A percentile compares a stretch with the other conserved stretches of the same genome.
Conservation (phyloP, 1,140 invertebrate species). For the Stegodyphus dumicola region DNA sequence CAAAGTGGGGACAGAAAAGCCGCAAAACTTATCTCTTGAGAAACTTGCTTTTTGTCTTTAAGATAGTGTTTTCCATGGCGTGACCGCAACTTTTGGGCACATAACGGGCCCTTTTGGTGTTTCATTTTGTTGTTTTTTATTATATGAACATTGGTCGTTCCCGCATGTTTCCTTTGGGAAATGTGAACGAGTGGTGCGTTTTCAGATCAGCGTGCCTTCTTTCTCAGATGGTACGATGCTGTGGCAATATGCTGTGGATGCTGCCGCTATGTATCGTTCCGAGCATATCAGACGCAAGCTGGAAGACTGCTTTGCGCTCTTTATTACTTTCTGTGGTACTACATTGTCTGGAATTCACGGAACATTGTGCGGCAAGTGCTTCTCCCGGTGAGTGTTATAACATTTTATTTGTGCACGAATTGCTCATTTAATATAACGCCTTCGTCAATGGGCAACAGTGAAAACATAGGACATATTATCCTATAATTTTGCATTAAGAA, state of each 20-base stretch:
- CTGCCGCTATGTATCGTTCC: constrained; percentile 3
- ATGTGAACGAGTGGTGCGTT: neutral
- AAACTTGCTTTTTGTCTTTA: too few relatives aligned
- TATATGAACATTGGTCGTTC: neutral
- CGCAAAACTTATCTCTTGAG: too few relatives aligned
- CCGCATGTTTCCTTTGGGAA: neutral
- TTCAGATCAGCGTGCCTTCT: neutral
- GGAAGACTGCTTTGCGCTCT: neutral
- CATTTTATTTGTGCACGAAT: too few relatives aligned
- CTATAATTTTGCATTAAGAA: too few relatives aligned
- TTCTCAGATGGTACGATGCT: neutral
- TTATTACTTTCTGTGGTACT: neutral
- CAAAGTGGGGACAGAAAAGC: too few relatives aligned
- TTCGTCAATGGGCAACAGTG: too few relatives aligned
- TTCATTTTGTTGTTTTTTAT: neutral
- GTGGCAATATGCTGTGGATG: neutral
- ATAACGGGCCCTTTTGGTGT: neutral
- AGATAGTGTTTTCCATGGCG: neutral
- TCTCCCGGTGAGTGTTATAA: neutral
- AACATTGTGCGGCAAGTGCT: neutral
- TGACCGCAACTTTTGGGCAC: neutral
- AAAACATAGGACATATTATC: too few relatives aligned
- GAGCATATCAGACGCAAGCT: constrained; percentile 1
- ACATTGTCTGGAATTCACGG: neutral
- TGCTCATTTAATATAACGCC: too few relatives aligned